phyloP scores from a whole-genome alignment of 2,888 invertebrate species.

The Marasmarcha lunaedactyla region DNA sequence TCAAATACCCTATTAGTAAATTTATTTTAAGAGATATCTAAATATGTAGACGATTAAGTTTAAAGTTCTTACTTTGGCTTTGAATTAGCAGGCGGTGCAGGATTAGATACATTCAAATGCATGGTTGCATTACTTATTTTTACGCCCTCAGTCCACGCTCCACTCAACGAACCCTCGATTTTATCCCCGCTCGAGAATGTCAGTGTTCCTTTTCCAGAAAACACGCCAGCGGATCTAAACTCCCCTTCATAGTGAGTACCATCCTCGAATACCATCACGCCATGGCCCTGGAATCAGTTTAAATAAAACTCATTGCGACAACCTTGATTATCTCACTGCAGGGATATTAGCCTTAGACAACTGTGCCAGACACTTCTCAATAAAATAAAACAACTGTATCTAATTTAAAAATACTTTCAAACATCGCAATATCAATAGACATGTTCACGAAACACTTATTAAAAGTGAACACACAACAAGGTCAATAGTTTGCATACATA shows the following conservation, averaged over 20 bases:
- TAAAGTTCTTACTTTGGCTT: conserved; percentile 70
- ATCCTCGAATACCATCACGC: conserved; percentile 89
- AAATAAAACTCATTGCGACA: no score
- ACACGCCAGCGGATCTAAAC: conserved; percentile 81
- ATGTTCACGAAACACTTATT: no score
- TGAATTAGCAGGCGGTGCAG: conserved; percentile 63
- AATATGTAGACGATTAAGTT: no score
- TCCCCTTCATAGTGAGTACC: conserved; percentile 92
- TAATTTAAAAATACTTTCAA: neutral
- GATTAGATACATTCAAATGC: conserved; percentile 73
- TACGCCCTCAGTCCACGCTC: conserved; percentile 82
- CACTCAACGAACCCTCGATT: conserved; percentile 79
- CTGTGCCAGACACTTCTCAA: no score
- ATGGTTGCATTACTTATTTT: conserved; percentile 81
- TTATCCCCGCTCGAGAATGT: conserved; percentile 83
- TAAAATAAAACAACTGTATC: no score
- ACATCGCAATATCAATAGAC: no score
- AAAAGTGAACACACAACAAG: no score
- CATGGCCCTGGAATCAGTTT: conserved; percentile 81
- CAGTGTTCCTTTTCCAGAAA: conserved; percentile 84
- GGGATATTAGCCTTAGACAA: no score
- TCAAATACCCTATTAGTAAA: no score
- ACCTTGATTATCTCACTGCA: no score
- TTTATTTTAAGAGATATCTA: no score
- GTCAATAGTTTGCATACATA: no score